phyloP scores from a whole-genome alignment of 2,797 vertebrate genomes.

The Karalla daura region DNA sequence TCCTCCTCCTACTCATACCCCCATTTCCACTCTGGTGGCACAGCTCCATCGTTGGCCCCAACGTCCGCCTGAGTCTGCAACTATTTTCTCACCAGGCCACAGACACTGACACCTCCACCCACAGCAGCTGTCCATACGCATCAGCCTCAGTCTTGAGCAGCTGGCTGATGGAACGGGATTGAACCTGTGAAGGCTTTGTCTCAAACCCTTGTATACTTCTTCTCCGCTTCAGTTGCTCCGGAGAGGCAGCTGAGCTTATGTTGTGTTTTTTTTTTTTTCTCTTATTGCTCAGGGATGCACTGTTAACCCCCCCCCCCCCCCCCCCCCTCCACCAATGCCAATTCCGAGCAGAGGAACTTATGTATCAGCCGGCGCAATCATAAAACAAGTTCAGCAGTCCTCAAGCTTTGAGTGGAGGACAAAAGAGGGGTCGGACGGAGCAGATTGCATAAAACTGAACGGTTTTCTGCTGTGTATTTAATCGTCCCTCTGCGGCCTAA shows the following conservation, averaged over 20 bases:
- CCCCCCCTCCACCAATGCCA: constrained; percentile 30
- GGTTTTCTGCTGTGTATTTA: constrained; percentile 16
- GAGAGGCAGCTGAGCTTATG: constrained; percentile 41
- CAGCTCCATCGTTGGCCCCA: constrained; percentile 49
- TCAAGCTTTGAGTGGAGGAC: constrained; percentile 15
- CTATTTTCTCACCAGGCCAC: constrained; percentile 54
- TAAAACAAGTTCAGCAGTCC: constrained; percentile 45
- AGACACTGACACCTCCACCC: constrained; percentile 49
- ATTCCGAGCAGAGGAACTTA: constrained; percentile 34
- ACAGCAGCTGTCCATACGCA: constrained; percentile 50
- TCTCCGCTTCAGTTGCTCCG: constrained; percentile 49
- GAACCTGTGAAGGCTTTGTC: constrained; percentile 58
- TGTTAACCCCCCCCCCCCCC: constrained; percentile 10
- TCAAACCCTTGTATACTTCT: constrained; percentile 52
- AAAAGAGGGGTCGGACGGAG: constrained; percentile 2
- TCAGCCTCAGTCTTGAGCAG: constrained; percentile 57
- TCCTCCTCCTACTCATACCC: constrained; percentile 52
- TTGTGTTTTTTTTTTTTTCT: constrained; percentile 42
- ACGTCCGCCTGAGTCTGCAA: constrained; percentile 50
- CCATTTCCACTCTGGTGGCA: constrained; percentile 73
- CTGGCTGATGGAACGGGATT: constrained; percentile 50
- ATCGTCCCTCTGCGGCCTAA: neutral
- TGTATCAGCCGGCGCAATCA: constrained; percentile 28
- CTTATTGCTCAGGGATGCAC: constrained; percentile 56
- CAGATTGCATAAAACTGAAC: constrained; percentile 31